Evolutionary conservation across 1,140 invertebrate species (phyloP).

Genomic region (Leptopilina clavipes): DNA sequence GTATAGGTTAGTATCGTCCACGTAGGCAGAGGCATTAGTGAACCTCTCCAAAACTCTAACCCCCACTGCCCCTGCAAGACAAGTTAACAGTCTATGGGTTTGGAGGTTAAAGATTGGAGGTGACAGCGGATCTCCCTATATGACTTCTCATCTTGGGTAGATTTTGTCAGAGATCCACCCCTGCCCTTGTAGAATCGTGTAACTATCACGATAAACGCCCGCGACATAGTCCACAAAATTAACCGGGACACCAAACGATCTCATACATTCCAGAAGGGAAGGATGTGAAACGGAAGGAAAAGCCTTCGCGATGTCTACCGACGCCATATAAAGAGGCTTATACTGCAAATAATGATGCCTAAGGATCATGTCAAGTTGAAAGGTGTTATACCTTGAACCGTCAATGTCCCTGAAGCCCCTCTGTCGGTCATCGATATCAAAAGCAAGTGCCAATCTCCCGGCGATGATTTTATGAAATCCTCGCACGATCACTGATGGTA

Average conservation of each 20-base stretch:
- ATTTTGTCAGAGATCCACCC: too few species aligned
- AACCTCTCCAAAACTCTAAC: background rate
- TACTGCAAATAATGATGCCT: background rate
- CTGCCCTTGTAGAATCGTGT: too few species aligned
- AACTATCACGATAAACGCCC: too few species aligned
- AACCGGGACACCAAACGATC: too few species aligned
- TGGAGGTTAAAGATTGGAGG: background rate
- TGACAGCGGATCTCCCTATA: background rate
- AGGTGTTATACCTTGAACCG: too few species aligned
- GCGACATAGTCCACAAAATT: too few species aligned
- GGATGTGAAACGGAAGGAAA: too few species aligned
- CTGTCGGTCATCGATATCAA: background rate
- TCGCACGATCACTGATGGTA: background rate
- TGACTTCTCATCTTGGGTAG: too few species aligned
- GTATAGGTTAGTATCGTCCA: too few species aligned
- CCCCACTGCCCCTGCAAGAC: background rate
- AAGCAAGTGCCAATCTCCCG: background rate
- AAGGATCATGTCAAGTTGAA: background rate
- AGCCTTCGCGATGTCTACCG: too few species aligned
- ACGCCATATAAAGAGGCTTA: conserved; percentile 17
- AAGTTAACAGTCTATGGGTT: background rate
- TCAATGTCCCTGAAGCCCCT: background rate
- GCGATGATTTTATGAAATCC: background rate
- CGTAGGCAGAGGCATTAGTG: too few species aligned
- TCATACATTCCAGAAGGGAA: too few species aligned